Conservation (phyloP, 2,113 vertebrate genomes). For the Macquaria australasica region DNA sequence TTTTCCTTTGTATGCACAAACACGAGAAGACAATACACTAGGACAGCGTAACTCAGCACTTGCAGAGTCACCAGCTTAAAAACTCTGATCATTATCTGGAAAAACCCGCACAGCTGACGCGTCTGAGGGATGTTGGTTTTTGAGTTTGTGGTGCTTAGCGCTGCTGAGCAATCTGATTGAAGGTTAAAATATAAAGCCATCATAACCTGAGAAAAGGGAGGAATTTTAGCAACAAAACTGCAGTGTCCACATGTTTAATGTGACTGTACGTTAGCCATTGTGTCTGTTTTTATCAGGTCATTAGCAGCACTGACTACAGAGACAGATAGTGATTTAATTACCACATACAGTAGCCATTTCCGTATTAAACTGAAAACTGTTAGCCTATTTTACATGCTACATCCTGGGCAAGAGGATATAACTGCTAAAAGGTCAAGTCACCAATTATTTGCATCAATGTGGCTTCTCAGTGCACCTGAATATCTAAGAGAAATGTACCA, state of each 20-base stretch:
- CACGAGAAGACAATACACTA: conserved; percentile 6
- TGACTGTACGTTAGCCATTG: background rate
- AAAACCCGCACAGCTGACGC: conserved; percentile 34
- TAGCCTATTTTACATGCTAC: conserved; percentile 13
- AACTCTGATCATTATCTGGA: conserved; percentile 48
- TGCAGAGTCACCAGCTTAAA: conserved; percentile 44
- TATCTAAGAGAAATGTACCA: conserved; percentile 14
- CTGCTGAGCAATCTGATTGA: conserved; percentile 28
- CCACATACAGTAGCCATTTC: background rate
- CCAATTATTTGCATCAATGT: conserved; percentile 35
- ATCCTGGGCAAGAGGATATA: conserved; percentile 14
- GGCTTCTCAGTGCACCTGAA: conserved; percentile 23
- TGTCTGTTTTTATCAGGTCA: conserved; percentile 3
- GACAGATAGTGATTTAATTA: background rate
- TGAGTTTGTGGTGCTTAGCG: conserved; percentile 15
- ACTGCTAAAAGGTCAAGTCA: conserved; percentile 41
- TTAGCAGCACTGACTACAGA: conserved; percentile 1
- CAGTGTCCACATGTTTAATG: background rate
- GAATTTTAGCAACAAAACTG: conserved; percentile 14
- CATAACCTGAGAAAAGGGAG: conserved; percentile 2
- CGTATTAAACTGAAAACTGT: conserved; percentile 3
- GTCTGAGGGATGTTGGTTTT: conserved; percentile 48
- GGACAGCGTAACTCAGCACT: conserved; percentile 37
- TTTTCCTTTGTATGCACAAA: conserved; percentile 43
- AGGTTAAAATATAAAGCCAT: conserved; percentile 23